Evolutionary conservation across 2,113 vertebrate species (phyloP).

Genomic region (Amazona vittata): DNA sequence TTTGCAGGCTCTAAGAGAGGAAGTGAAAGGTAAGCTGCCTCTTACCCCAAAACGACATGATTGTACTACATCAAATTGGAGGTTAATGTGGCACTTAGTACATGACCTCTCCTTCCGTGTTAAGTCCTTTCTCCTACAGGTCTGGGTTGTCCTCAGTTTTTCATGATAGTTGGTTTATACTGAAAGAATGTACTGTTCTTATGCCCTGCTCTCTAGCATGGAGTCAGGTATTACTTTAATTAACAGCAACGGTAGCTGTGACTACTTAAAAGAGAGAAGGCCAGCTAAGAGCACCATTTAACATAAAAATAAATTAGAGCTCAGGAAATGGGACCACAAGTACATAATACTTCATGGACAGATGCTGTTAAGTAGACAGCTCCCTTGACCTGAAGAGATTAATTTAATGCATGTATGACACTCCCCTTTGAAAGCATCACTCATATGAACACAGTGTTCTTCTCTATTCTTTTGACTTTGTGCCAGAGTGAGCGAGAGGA

Average conservation of each 20-base stretch:
- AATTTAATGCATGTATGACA: constrained; percentile 3
- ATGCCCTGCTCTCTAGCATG: not conserved
- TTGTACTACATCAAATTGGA: not conserved
- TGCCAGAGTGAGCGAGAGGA: constrained; percentile 18
- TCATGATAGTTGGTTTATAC: not conserved
- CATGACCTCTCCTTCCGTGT: not conserved
- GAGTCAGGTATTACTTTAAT: not conserved
- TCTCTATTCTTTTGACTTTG: constrained; percentile 6
- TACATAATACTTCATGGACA: constrained; percentile 23
- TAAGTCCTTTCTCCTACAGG: not conserved
- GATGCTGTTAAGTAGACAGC: not conserved
- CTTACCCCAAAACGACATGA: not conserved
- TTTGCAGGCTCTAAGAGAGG: not conserved
- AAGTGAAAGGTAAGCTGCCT: not conserved
- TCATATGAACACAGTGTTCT: not conserved
- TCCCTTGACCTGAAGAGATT: constrained; percentile 20
- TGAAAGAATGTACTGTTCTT: not conserved
- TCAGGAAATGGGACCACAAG: constrained; percentile 29
- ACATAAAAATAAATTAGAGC: constrained; percentile 20
- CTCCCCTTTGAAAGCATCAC: not conserved
- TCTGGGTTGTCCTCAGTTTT: not conserved
- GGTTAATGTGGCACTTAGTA: not conserved
- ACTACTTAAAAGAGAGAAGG: not conserved
- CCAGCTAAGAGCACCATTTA: not conserved
- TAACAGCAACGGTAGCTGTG: not conserved